Conservation (phyloP, 2,113 vertebrate genomes). For the Ameiurus melas region DNA sequence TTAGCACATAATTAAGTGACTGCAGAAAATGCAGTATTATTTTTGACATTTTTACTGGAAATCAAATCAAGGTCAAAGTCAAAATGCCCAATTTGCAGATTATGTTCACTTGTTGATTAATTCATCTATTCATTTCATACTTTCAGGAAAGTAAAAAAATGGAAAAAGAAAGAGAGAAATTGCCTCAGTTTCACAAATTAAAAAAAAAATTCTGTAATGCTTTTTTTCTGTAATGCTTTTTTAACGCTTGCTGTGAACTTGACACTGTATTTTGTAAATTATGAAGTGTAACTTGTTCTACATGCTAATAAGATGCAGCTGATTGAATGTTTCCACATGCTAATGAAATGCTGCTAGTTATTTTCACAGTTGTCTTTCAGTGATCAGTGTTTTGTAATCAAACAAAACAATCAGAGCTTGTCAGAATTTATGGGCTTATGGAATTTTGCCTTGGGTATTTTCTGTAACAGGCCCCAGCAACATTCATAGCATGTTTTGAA, state of each 20-base stretch:
- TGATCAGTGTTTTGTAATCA: conserved; percentile 29
- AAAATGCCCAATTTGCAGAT: neutral
- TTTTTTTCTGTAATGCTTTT: neutral
- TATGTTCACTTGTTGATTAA: neutral
- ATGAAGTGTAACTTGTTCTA: neutral
- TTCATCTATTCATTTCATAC: neutral
- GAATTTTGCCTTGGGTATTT: neutral
- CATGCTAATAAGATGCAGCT: conserved; percentile 29
- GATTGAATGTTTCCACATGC: conserved; percentile 13
- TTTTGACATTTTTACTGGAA: neutral
- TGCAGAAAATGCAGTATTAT: neutral
- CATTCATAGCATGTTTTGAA: conserved; percentile 5
- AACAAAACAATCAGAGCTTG: neutral
- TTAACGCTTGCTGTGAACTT: neutral
- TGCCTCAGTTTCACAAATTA: neutral
- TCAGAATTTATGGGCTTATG: conserved; percentile 4
- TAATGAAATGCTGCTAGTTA: conserved; percentile 33
- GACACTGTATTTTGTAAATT: conserved; percentile 7
- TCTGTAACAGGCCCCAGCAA: neutral
- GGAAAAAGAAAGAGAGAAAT: neutral
- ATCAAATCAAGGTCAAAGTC: neutral
- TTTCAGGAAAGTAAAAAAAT: no score
- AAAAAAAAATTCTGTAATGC: no score
- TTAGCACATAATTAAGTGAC: neutral
- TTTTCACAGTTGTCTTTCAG: conserved; percentile 33